Percentiles rank a stretch among this genome's conserved stretches.
Evolutionary conservation across 2,888 invertebrate genomes (phyloP).

Genomic region (Aporophyla nigra): DNA sequence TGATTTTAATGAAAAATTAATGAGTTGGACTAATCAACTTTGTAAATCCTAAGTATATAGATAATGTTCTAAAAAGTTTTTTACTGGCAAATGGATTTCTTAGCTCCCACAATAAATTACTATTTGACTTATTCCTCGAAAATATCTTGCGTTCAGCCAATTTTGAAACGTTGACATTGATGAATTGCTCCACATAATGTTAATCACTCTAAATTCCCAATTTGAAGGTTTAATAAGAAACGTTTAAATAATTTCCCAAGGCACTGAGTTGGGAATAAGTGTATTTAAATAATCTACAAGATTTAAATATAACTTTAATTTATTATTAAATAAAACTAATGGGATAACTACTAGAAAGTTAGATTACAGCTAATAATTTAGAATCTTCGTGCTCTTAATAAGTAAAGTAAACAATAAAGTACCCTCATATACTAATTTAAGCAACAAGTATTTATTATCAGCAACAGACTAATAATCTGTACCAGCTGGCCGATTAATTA

Average conservation of each 20-base stretch:
- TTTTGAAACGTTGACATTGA: slow-evolving; percentile 29
- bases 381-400: not conserved
- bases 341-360: not conserved
- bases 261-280: not conserved
- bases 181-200: slow-evolving; percentile 11
- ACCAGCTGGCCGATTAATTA: slow-evolving; percentile 45
- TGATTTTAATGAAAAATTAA: no score
- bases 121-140: slow-evolving; percentile 4
- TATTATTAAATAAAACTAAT: not conserved
- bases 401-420: slow-evolving; percentile 16
- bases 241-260: slow-evolving; percentile 19
- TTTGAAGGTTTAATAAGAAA: slow-evolving; percentile 7
- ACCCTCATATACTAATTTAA: slow-evolving; percentile 33
- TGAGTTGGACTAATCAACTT: not conserved
- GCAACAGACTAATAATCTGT: slow-evolving; percentile 38
- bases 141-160: not conserved
- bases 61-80: not conserved
- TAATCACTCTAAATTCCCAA: slow-evolving; percentile 27
- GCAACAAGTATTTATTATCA: slow-evolving; percentile 47
- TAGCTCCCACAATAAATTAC: slow-evolving; percentile 1
- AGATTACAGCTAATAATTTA: slow-evolving; percentile 3
- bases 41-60: not conserved
- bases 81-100: slow-evolving; percentile 1
- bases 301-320: not conserved
- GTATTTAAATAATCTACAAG: not conserved